A percentile compares a stretch with the other conserved stretches of the same genome.
Evolutionary conservation across 1,140 invertebrate genomes (phyloP).

Genomic region (Schlechtendalia chinensis): DNA sequence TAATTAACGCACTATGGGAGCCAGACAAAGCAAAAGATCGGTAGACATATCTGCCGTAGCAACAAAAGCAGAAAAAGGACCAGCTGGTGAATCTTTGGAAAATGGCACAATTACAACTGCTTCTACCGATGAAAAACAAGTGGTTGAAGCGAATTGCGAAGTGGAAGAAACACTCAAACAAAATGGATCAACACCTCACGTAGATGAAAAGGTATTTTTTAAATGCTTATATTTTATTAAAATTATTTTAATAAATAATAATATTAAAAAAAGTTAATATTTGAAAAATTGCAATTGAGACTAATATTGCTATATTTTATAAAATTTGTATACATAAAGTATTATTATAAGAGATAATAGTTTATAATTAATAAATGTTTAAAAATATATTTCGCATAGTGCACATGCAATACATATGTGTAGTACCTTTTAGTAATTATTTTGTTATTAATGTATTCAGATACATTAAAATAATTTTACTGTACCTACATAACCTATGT

Average conservation of each 20-base stretch:
- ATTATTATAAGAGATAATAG: too few species aligned
- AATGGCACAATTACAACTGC: slow-evolving; percentile 42
- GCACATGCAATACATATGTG: background rate
- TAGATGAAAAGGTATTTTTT: slow-evolving; percentile 36
- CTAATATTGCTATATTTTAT: too few species aligned
- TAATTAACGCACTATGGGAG: slow-evolving; percentile 66
- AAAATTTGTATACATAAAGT: too few species aligned
- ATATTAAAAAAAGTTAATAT: too few species aligned
- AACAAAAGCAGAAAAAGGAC: slow-evolving; percentile 67
- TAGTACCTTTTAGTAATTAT: background rate
- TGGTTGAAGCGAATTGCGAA: slow-evolving; percentile 9
- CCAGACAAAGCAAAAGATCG: slow-evolving; percentile 78
- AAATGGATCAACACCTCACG: slow-evolving; percentile 30
- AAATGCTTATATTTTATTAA: background rate
- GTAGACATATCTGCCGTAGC: slow-evolving; percentile 79
- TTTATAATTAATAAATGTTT: too few species aligned
- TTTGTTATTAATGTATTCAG: slow-evolving; percentile 2
- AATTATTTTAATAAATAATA: background rate
- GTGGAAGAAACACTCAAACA: slow-evolving; percentile 29
- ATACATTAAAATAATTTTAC: background rate
- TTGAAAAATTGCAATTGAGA: too few species aligned
- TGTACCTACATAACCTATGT: slow-evolving; percentile 21
- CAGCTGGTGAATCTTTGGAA: slow-evolving; percentile 56
- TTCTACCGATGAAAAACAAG: slow-evolving; percentile 31
- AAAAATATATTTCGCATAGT: background rate